Percentiles rank a stretch among this genome's conserved stretches.
Evolutionary conservation across 1,140 invertebrate genomes (phyloP).

Genomic region (Paraescarpia echinospica): DNA sequence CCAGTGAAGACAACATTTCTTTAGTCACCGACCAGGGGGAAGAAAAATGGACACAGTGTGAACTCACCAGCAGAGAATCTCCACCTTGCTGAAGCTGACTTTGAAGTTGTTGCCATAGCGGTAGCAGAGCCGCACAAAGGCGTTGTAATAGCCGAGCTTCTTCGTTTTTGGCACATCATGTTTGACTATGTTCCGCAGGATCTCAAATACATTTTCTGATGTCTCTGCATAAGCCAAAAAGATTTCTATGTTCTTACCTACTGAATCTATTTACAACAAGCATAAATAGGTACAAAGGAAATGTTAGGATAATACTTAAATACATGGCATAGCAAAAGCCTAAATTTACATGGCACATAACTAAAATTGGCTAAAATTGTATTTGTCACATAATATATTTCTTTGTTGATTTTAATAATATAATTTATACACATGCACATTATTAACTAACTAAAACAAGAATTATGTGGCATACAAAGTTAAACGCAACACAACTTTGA

Average conservation of each 20-base stretch:
- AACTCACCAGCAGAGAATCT: slow-evolving; percentile 81
- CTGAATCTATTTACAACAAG: neutral
- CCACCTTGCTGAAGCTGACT: slow-evolving; percentile 72
- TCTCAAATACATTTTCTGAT: slow-evolving; percentile 53
- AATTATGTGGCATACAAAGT: neutral
- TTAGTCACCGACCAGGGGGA: too few relatives aligned
- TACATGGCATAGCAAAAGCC: neutral
- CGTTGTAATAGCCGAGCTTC: slow-evolving; percentile 78
- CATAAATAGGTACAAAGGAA: neutral
- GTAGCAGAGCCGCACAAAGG: slow-evolving; percentile 74
- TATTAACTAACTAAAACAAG: neutral
- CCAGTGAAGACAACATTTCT: too few relatives aligned
- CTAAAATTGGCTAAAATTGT: neutral
- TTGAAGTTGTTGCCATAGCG: slow-evolving; percentile 67
- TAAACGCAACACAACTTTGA: neutral
- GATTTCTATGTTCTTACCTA: slow-evolving; percentile 6
- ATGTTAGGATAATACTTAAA: neutral
- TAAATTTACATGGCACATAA: neutral
- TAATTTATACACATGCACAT: neutral
- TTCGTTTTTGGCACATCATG: slow-evolving; percentile 66
- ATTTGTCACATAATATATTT: neutral
- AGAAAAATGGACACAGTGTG: neutral
- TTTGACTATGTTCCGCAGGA: slow-evolving; percentile 58
- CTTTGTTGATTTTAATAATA: neutral
- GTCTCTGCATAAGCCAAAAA: slow-evolving; percentile 43